phyloP scores from a whole-genome alignment of 2,888 invertebrate species.

The Drosophila borealis region DNA sequence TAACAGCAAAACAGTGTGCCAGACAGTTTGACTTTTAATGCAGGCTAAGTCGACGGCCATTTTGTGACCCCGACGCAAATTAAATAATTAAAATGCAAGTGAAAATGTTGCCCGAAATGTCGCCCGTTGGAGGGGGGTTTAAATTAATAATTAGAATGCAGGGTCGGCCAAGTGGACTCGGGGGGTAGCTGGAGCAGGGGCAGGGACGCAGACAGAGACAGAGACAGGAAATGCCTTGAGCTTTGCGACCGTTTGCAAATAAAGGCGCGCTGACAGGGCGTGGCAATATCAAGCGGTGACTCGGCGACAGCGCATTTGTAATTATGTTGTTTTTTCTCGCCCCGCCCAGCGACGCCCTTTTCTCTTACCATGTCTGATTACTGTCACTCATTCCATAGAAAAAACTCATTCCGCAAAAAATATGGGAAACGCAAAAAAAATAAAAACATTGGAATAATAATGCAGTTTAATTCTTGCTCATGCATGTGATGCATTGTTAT shows the following conservation, averaged over 20 bases:
- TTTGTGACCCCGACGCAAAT: slow-evolving; percentile 50
- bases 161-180: slow-evolving; percentile 33
- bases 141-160: slow-evolving; percentile 72
- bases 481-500: background rate
- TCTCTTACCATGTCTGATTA: slow-evolving; percentile 30
- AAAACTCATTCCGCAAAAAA: slow-evolving; percentile 2
- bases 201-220: background rate
- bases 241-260: slow-evolving; percentile 51
- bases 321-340: slow-evolving; percentile 50
- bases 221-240: slow-evolving; percentile 29
- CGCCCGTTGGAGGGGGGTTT: slow-evolving; percentile 52
- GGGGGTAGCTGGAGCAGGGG: background rate
- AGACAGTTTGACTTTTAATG: slow-evolving; percentile 55
- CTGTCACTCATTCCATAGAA: slow-evolving; percentile 1
- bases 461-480: background rate
- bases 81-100: slow-evolving; percentile 65
- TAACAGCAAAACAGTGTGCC: slow-evolving; percentile 4
- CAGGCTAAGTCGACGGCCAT: slow-evolving; percentile 22
- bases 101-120: slow-evolving; percentile 34
- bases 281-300: slow-evolving; percentile 39
- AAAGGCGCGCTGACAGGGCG: slow-evolving; percentile 31
- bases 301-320: slow-evolving; percentile 50
- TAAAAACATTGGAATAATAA: too few species aligned
- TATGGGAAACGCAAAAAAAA: slow-evolving; percentile 1
- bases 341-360: slow-evolving; percentile 10